Evolutionary conservation across 2,888 invertebrate genomes (phyloP), one percentile per base, ranked within the genome.

Genomic region (Diaphora mendica): DNA sequence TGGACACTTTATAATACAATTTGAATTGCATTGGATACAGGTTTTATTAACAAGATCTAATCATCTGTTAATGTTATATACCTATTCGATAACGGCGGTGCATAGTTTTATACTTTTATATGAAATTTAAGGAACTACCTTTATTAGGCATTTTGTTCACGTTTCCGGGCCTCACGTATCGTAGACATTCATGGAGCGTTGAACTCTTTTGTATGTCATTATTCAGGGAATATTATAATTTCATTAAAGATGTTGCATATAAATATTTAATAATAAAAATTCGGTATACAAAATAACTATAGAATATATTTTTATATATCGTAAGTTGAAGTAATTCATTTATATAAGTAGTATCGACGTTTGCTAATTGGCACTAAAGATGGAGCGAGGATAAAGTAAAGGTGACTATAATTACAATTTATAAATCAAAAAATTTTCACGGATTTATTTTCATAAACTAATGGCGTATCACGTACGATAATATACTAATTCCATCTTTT

Each of bases 121-220:
- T 55, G 15, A 55, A 17, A 59, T 33, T 15, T 35, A 59, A 26
- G 35, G 55, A 39, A 17, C 17, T 26, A 59, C 30, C 42, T 70
- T 70, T 74, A 78, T 81, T 77, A 75, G 77, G 71, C 64, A 84
- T 83, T 85, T 69, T 77, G 78, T 42, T 80, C 81, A 83, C 79
- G 84, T 78, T 86, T 88, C 82, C 82, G 79, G 51, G 81, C 68
- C 77, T 73, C 85, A 82, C 82, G 80, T 83, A 81, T 64, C 67
- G 72, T 76, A 82, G 77, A 81, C 82, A 77, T 82, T 77, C 75
- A 51, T 77, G 86, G 89, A 86, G 90, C 93, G 93, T 93, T 93
- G 93, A 93, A 92, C 91, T 93, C 93, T 93, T 93, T 92, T 91
- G 85, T 91, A 70, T 39, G 70, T 66, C 79, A 79, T 80, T 79